Conservation (phyloP, 2,888 invertebrate species). For the Chrysolina oricalcia region DNA sequence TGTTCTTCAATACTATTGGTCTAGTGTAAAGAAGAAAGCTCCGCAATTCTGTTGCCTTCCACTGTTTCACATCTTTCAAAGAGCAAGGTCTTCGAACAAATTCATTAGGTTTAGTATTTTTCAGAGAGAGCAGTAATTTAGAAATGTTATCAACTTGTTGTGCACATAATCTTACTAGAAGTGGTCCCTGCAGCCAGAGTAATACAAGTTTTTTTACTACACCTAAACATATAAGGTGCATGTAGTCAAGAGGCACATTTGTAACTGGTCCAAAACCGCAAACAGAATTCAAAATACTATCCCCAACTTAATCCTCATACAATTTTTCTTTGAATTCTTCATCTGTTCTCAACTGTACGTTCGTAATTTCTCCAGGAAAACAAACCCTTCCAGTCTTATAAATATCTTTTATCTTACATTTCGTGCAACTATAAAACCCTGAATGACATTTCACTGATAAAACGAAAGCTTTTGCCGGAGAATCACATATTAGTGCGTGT, state of each 20-base stretch:
- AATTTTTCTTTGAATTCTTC: background rate
- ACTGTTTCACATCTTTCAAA: background rate
- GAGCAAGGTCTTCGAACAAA: background rate
- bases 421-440: slow-evolving; percentile 6
- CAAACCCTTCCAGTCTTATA: background rate
- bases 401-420: slow-evolving; percentile 5
- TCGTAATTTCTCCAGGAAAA: slow-evolving; percentile 4
- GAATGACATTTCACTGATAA: slow-evolving; percentile 11
- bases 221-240: background rate
- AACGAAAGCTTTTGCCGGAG: slow-evolving; percentile 7
- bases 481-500: slow-evolving; percentile 1
- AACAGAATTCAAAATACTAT: slow-evolving; percentile 1
- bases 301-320: background rate
- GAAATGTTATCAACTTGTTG: slow-evolving; percentile 1
- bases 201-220: background rate
- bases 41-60: slow-evolving; percentile 7
- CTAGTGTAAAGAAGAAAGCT: background rate
- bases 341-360: background rate
- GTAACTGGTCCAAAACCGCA: background rate
- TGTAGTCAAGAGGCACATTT: slow-evolving; percentile 8
- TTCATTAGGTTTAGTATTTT: background rate
- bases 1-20: background rate
- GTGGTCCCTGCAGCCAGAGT: background rate
- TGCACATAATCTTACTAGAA: background rate
- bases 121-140: background rate